Evolutionary conservation across 2,113 vertebrate genomes (phyloP), one percentile per base, ranked within the genome.

Genomic region (Syngnathus floridae): DNA sequence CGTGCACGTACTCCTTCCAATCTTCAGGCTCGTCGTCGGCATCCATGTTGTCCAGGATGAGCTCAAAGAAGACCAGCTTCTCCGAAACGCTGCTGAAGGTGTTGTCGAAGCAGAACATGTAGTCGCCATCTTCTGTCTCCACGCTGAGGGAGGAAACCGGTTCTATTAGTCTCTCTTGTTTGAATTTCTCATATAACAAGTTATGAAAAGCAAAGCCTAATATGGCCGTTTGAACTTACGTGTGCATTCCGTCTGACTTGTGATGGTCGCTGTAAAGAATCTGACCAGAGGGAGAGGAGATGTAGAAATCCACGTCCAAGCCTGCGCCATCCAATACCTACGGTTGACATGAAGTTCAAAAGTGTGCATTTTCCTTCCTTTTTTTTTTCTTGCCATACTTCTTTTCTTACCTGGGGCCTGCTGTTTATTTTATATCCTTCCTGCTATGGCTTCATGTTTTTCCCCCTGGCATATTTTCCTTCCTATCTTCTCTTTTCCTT

Each of bases 71-170:
- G 85, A 99, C 93, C n/a, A 98, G 90, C 84, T 99, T 99, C 84
- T 98, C 95, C 1, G 95, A 98, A 76, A 98, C 86, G 0, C 92
- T 80, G 73, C 95, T 98, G 86, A 98, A 99, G 4, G 94, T 92
- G 88, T 99, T 99, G 88, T 99, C 97, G 75, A 99, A 99, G 85
- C 97, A 99, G 87, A 99, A 96, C 94, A 94, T 94, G 83, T 99
- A 99, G 88, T 99, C 97, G 37, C 97, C 97, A 13, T 94, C 93
- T 78, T 94, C 92, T 1, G 94, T 94, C 85, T 98, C 95, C 62
- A 98, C 77, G 6, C 96, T 99, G 88, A n/a, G 65, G n/a, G 17
- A 46, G 45, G 9, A 76, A 26, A 31, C 4, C 26, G 11, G 26
- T 13, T 16, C 35, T 35, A 17, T 56, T 35, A 4, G 26, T 35